Conservation (phyloP, 2,888 invertebrate species). For the Morpho helenor region DNA sequence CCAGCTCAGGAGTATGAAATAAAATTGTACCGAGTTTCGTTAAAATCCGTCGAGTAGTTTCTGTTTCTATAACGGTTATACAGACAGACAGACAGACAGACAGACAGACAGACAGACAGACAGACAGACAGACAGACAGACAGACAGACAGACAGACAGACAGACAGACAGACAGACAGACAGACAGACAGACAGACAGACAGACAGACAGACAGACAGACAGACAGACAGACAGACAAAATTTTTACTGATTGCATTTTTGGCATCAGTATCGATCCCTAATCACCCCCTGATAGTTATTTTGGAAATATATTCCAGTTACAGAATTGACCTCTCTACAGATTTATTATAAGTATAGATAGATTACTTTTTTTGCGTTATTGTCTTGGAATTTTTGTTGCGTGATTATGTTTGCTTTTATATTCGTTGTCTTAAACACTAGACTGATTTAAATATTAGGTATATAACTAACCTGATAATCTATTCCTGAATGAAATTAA, state of each 20-base stretch:
- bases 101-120: constrained; percentile 3
- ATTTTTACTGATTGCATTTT: no score
- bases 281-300: no score
- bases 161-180: constrained; percentile 3
- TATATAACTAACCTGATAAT: not conserved
- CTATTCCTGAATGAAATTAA: no score
- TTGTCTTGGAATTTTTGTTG: constrained; percentile 10
- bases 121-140: constrained; percentile 3
- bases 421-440: constrained; percentile 1
- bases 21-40: no score
- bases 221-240: constrained; percentile 3
- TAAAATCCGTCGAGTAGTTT: no score
- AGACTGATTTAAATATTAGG: constrained; percentile 4
- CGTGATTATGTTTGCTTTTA: constrained; percentile 11
- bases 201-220: constrained; percentile 3
- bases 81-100: constrained; percentile 3
- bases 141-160: constrained; percentile 3
- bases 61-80: no score
- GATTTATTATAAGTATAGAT: no score
- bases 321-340: no score
- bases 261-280: no score
- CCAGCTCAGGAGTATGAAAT: no score
- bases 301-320: no score
- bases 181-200: constrained; percentile 3
- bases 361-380: constrained; percentile 16